phyloP scores from a whole-genome alignment of 1,140 invertebrate species.

The Mamestra configurata region DNA sequence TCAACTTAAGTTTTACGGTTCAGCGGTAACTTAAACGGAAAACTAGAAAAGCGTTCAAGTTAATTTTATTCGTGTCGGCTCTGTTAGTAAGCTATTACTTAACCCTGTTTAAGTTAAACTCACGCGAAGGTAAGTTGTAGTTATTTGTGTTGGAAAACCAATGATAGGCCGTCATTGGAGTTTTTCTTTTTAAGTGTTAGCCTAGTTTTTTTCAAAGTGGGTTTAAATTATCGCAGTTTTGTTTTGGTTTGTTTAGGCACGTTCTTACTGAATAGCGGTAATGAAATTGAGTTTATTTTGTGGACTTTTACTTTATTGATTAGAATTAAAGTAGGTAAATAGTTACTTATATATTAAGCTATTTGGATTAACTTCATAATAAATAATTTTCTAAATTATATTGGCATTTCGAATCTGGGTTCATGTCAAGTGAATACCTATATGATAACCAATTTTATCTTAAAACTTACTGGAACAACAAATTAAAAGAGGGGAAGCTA shows the following conservation, averaged over 20 bases:
- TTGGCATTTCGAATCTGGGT: too few species aligned
- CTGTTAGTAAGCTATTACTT: constrained; percentile 57
- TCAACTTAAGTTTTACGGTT: constrained; percentile 21
- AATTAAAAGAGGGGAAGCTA: too few species aligned
- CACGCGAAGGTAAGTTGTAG: constrained; percentile 50
- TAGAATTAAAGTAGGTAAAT: not conserved
- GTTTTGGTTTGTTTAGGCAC: not conserved
- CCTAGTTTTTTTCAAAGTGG: constrained; percentile 21
- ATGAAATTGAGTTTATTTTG: not conserved
- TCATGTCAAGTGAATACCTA: too few species aligned
- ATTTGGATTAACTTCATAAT: not conserved
- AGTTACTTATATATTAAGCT: not conserved
- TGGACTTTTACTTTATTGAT: not conserved
- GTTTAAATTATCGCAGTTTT: constrained; percentile 26
- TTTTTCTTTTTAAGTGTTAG: constrained; percentile 5
- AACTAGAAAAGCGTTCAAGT: constrained; percentile 50
- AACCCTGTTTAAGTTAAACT: constrained; percentile 50
- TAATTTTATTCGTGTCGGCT: constrained; percentile 58
- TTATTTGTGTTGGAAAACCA: constrained; percentile 36
- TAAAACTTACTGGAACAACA: too few species aligned
- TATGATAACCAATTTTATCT: too few species aligned
- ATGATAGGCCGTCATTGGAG: constrained; percentile 14
- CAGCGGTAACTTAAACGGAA: constrained; percentile 37
- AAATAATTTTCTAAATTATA: too few species aligned
- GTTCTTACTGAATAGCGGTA: constrained; percentile 6